phyloP scores from a whole-genome alignment of 2,113 vertebrate species.

The Kobus ellipsiprymnus region DNA sequence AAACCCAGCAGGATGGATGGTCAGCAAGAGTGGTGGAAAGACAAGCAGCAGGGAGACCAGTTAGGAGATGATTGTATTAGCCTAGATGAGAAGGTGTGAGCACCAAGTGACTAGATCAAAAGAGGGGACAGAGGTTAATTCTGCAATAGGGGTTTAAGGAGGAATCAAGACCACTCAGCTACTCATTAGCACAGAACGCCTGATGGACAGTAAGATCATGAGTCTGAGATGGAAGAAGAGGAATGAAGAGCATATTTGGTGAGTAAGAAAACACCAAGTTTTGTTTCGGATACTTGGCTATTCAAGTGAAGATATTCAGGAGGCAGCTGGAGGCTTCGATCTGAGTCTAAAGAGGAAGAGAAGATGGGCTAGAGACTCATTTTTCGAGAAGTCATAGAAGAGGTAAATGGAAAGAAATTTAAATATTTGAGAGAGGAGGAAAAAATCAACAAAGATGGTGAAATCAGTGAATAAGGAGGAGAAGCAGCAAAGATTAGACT shows the following conservation, averaged over 20 bases:
- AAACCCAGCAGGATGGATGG: neutral
- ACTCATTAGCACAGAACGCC: neutral
- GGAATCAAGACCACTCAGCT: neutral
- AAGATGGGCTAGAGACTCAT: neutral
- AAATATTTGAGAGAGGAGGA: neutral
- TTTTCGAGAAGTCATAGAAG: neutral
- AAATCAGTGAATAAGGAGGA: neutral
- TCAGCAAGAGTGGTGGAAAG: neutral
- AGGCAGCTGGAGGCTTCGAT: neutral
- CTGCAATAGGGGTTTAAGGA: neutral
- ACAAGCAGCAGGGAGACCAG: neutral
- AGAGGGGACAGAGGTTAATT: neutral
- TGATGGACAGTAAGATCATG: neutral
- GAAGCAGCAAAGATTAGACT: neutral
- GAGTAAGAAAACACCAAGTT: neutral
- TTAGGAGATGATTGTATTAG: neutral
- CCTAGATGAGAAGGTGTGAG: neutral
- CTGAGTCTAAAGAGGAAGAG: neutral
- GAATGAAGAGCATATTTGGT: neutral
- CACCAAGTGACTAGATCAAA: neutral
- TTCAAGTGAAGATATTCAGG: neutral
- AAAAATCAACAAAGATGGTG: neutral
- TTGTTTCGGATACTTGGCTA: neutral
- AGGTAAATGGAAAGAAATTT: neutral
- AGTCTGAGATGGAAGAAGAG: neutral